Evolutionary conservation across 2,113 vertebrate species (phyloP), one percentile per base, ranked within the genome.

Genomic region (Drymodes brunneopygia): DNA sequence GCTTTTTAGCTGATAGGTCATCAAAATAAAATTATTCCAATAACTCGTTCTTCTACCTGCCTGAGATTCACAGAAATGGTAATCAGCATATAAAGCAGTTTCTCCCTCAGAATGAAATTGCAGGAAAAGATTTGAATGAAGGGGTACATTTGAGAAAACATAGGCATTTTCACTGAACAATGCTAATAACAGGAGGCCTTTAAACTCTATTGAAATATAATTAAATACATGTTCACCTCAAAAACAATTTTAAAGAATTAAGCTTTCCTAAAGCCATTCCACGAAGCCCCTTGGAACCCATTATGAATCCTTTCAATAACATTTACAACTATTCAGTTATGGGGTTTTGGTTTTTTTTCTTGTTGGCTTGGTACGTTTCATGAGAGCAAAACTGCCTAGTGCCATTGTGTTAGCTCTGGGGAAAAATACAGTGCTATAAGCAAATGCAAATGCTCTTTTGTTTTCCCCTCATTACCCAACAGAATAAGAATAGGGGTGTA

Each of bases 261-360:
- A 94, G n/a, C 81, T 94, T 89, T 79, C 36, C 72, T 80, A 81
- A 72, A 60, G 51, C 56, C 66, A 72, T 94, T 97, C 53, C 81
- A 3, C 89, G 71, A 94, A 66, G 21, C 74, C 78, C 31, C 62
- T 93, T 78, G 73, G 74, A 96, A 92, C 70, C 53, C 50, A 75
- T 93, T 94, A 95, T 70, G 20, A 92, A 66, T 65, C 73, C 40
- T 91, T 97, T 96, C 81, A 94, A 86, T 81, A 97, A 96, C 70
- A 85, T 94, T 96, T 97, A 88, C 12, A 95, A 50, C 33, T 73
- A 79, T 90, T 96, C 70, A 62, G 17, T 45, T 91, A 47, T 17
- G 22, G 15, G 29, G 9, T 74, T 92, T 87, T 50, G 47, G 51
- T n/a, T 90, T 88, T 70, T 38, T 93, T 92, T 79, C 50, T 86